Base-by-base conservation (phyloP, 2,113 vertebrate species). In the Rhagologus leucostigma region DNA sequence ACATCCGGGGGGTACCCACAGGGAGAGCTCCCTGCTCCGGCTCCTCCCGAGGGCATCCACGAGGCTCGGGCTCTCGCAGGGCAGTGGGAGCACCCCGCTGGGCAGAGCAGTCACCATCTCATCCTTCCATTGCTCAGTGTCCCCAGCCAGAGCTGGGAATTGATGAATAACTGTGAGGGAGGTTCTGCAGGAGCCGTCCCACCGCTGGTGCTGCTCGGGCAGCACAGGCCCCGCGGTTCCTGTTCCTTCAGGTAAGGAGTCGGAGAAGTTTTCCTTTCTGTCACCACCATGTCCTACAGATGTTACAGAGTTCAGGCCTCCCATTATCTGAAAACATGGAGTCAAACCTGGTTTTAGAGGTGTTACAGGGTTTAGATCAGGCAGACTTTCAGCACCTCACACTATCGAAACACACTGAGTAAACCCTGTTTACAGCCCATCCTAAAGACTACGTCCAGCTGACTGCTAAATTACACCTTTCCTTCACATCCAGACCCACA, bases 51-150 rank as follows among this genome's bases (percentile, higher is more conserved):
- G 65, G 17, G 1, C 2, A 12, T 10, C n/a, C 55, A 24, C 4
- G 8, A 3, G 46, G 21, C 29, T 3, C 0, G 7, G 69, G 37
- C 22, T 74, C 11, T 60, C n/a, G 46, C 39, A 11, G 39, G 39
- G 26, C 1, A 1, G 7, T 16, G 7, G 8, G 11, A 84, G 37
- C n/a, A n/a, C 10, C 52, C 32, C 10, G 0, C 12, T 6, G 33
- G 27, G 44, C 27, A 56, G 3, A 20, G 39, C 14, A 33, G 7
- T 3, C 82, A 12, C 37, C 7, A 1, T 1, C 23, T 21, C 42
- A 2, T 6, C 44, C 30, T 12, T 17, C 2, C 11, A 1, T 1
- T 12, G 4, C 29, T 21, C 2, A 1, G 4, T 0, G 6, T 5
- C 53, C 78, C 37, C 26, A 16, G 20, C 1, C 13, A 11, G 4